Conservation (phyloP, 2,797 vertebrate genomes). For the Argya squamiceps region DNA sequence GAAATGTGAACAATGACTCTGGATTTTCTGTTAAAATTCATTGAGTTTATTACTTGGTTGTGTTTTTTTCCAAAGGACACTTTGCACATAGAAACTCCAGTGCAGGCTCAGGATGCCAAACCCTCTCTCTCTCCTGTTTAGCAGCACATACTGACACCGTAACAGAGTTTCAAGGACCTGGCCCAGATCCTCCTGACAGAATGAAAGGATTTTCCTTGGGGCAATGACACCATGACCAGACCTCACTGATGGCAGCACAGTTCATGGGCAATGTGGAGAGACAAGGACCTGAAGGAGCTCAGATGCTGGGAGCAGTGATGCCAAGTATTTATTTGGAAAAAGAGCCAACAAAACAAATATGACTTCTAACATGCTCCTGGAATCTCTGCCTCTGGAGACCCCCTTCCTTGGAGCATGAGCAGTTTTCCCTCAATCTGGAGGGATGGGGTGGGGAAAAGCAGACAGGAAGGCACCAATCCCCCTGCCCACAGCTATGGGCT, state of each 20-base stretch:
- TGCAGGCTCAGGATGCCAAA: neutral
- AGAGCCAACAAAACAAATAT: neutral
- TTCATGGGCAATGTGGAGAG: neutral
- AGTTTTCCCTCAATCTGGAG: neutral
- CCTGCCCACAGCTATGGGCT: neutral
- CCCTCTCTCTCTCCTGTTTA: neutral
- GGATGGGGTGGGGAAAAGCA: neutral
- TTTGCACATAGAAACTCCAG: neutral
- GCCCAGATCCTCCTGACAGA: neutral
- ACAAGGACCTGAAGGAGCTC: neutral
- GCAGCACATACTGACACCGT: neutral
- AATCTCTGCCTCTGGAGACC: neutral
- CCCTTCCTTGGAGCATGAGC: neutral
- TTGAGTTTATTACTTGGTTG: neutral
- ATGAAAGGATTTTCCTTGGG: neutral
- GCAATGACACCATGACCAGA: neutral
- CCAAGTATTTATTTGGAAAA: neutral
- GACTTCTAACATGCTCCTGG: neutral
- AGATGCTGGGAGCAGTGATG: neutral
- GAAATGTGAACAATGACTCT: conserved; percentile 13
- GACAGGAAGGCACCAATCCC: neutral
- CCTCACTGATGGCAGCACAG: neutral
- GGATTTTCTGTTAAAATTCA: conserved; percentile 5
- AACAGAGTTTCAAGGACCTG: neutral
- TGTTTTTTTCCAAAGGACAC: neutral